phyloP scores from a whole-genome alignment of 2,113 vertebrate species.

The Formicarius rufipectus region DNA sequence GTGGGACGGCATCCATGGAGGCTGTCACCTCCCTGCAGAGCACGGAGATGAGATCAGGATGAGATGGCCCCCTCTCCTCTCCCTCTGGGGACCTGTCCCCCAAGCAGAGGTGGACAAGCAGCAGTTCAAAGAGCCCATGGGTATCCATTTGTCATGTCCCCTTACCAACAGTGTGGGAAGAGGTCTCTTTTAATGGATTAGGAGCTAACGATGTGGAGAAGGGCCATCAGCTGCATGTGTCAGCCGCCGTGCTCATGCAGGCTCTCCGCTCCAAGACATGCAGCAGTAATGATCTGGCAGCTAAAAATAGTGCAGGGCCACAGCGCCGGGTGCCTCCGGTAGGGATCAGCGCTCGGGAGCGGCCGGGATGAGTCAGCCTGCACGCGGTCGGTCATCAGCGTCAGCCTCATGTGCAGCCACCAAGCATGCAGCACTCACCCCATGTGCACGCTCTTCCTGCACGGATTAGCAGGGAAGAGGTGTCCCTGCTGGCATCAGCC shows the following conservation, averaged over 20 bases:
- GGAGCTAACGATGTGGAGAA: not conserved
- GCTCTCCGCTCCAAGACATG: slow-evolving; percentile 34
- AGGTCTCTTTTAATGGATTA: not conserved
- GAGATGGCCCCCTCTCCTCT: not conserved
- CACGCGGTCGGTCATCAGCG: not conserved
- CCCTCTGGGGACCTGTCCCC: not conserved
- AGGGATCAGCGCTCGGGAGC: slow-evolving; percentile 1
- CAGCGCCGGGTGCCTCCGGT: not conserved
- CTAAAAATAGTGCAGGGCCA: slow-evolving; percentile 73
- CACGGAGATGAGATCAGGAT: not conserved
- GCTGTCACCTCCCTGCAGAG: not conserved
- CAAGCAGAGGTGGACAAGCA: not conserved
- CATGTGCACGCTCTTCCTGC: not conserved
- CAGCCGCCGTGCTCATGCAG: not conserved
- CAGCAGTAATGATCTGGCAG: slow-evolving; percentile 63
- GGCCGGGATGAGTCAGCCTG: slow-evolving; percentile 57
- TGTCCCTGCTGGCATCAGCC: not conserved
- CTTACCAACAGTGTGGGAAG: not conserved
- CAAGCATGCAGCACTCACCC: not conserved
- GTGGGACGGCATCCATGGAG: not conserved
- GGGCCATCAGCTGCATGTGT: not conserved
- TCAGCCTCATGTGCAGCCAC: slow-evolving; percentile 21
- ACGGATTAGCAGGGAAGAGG: not conserved
- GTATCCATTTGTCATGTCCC: not conserved
- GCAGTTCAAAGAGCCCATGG: not conserved